Evolutionary conservation across 2,888 invertebrate species (phyloP).

Genomic region (Parasteatoda lunata): DNA sequence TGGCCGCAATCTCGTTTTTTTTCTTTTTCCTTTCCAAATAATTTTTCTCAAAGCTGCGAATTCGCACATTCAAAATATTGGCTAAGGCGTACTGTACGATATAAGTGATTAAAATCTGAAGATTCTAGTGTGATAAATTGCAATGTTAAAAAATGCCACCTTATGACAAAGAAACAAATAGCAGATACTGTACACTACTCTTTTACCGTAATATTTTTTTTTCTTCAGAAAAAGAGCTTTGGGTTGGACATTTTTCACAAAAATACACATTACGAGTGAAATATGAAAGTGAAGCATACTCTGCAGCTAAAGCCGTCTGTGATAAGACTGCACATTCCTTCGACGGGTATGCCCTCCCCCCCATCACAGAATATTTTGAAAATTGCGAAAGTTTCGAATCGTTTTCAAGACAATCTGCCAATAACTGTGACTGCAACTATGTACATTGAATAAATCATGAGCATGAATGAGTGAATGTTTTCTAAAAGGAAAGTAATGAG

Average conservation of each 20-base stretch:
- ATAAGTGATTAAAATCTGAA: not conserved
- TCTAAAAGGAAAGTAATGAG: not conserved
- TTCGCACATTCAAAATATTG: too few relatives aligned
- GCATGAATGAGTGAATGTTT: not conserved
- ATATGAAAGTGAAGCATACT: conserved; percentile 42
- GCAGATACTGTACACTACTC: conserved; percentile 21
- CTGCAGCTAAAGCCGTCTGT: conserved; percentile 65
- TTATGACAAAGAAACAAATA: too few relatives aligned
- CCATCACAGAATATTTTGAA: too few relatives aligned
- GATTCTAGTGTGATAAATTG: conserved; percentile 18
- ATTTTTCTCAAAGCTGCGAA: too few relatives aligned
- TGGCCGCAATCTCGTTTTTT: too few relatives aligned
- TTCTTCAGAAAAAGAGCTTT: conserved; percentile 16
- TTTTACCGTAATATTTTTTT: conserved; percentile 43
- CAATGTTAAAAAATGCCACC: conserved; percentile 1
- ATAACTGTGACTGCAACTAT: conserved; percentile 54
- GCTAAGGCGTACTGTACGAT: not conserved
- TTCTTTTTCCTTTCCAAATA: too few relatives aligned
- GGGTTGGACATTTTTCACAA: conserved; percentile 9
- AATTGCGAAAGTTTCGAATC: conserved; percentile 52
- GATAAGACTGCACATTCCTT: conserved; percentile 67
- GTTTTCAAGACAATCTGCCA: conserved; percentile 35
- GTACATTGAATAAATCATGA: conserved; percentile 33
- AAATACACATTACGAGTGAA: conserved; percentile 20
- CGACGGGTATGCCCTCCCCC: conserved; percentile 34